Evolutionary conservation across 1,140 invertebrate species (phyloP).

Genomic region (Drosophila repletoides): DNA sequence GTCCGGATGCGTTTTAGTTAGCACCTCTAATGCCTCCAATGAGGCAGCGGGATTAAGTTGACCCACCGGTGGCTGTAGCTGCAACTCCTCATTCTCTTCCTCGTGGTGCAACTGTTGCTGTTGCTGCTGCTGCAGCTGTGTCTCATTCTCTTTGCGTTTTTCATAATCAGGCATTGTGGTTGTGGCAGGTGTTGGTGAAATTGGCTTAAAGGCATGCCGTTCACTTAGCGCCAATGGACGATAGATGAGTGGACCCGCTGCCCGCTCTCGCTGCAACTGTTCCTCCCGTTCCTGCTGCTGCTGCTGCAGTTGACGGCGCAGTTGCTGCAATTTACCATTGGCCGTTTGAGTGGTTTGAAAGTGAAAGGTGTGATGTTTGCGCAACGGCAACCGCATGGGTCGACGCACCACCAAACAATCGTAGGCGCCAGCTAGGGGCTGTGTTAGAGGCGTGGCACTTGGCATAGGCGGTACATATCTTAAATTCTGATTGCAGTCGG

Average conservation of each 20-base stretch:
- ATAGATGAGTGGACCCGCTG: slow-evolving; percentile 54
- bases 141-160: slow-evolving; percentile 19
- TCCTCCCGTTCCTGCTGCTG: slow-evolving; percentile 20
- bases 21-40: slow-evolving; percentile 67
- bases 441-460: slow-evolving; percentile 81
- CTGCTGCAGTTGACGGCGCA: slow-evolving; percentile 49
- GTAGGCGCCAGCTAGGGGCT: slow-evolving; percentile 63
- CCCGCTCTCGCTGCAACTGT: too few species aligned
- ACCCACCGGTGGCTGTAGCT: slow-evolving; percentile 15
- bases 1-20: slow-evolving; percentile 70
- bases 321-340: slow-evolving; percentile 63
- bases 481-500: slow-evolving; percentile 49
- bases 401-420: slow-evolving; percentile 54
- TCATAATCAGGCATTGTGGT: slow-evolving; percentile 25
- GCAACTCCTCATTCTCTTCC: slow-evolving; percentile 3
- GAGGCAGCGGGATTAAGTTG: slow-evolving; percentile 69
- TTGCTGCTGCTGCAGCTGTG: slow-evolving; percentile 9
- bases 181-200: slow-evolving; percentile 56
- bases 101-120: too few species aligned
- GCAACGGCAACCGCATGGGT: slow-evolving; percentile 84
- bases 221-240: slow-evolving; percentile 57
- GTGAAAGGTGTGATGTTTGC: slow-evolving; percentile 88
- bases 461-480: slow-evolving; percentile 72
- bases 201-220: slow-evolving; percentile 76
- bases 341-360: slow-evolving; percentile 85